These are phyloP conservation scores for Abrostola tripartita DNA, from an alignment of 2,888 invertebrate species.

Conservation along the genomic window DNA sequence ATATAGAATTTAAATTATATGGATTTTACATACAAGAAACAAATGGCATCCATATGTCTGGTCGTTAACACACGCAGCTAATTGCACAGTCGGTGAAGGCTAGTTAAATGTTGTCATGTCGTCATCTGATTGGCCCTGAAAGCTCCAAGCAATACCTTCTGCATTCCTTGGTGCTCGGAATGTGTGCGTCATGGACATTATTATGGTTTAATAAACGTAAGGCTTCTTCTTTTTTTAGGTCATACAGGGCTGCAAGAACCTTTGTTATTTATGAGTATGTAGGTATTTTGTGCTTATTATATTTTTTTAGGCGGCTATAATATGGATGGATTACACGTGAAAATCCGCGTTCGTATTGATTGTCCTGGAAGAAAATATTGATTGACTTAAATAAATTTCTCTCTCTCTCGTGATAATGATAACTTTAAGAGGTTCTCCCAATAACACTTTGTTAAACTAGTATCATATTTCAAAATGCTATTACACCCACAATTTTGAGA, in stretches of 20 bases:
- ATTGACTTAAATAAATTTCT: background rate
- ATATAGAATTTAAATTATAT: constrained; percentile 24
- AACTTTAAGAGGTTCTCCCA: constrained; percentile 25
- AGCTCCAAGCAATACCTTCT: constrained; percentile 67
- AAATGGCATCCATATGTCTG: constrained; percentile 31
- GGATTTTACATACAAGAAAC: constrained; percentile 21
- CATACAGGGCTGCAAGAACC: constrained; percentile 5
- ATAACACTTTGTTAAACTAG: constrained; percentile 38
- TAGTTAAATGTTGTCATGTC: constrained; percentile 38
- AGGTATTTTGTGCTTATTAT: too few relatives aligned
- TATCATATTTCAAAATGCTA: constrained; percentile 44
- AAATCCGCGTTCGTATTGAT: background rate
- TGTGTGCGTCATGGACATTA: constrained; percentile 59
- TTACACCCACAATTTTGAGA: constrained; percentile 49
- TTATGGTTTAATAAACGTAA: constrained; percentile 63
- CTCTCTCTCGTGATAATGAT: constrained; percentile 34
- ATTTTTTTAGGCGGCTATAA: too few relatives aligned
- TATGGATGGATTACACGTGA: too few relatives aligned
- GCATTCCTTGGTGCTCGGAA: constrained; percentile 68
- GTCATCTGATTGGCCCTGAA: constrained; percentile 49
- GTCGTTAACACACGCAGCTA: constrained; percentile 44
- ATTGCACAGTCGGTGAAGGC: constrained; percentile 39
- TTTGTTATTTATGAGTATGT: background rate
- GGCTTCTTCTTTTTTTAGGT: constrained; percentile 62
- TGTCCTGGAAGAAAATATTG: background rate